phyloP scores from a whole-genome alignment of 2,113 vertebrate genomes.

The Bubo bubo region DNA sequence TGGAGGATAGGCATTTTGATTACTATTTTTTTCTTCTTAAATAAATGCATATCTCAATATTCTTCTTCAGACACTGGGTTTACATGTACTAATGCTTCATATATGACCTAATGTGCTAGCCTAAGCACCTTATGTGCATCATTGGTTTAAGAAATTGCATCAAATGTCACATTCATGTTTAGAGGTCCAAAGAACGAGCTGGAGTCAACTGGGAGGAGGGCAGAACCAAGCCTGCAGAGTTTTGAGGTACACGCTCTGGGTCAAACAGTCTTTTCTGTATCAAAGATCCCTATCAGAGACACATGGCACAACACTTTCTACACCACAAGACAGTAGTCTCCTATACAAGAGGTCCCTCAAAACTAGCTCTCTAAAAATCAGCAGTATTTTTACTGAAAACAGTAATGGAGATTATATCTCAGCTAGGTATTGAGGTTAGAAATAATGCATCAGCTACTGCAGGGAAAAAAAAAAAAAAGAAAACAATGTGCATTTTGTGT shows the following conservation, averaged over 20 bases:
- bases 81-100: neutral
- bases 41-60: neutral
- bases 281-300: neutral
- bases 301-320: neutral
- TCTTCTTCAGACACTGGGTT: neutral
- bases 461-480: neutral
- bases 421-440: neutral
- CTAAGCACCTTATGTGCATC: neutral
- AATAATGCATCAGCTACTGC: neutral
- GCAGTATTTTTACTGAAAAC: neutral
- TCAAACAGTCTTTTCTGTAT: neutral
- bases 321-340: neutral
- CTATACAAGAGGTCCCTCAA: neutral
- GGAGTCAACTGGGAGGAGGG: neutral
- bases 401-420: neutral
- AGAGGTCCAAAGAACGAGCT: neutral
- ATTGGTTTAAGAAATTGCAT: neutral
- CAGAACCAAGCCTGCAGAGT: neutral
- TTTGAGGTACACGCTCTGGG: neutral
- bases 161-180: neutral
- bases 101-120: neutral
- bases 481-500: neutral
- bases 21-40: neutral
- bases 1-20: neutral
- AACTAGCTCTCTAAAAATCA: neutral